Base-by-base conservation (phyloP, 2,888 invertebrate species). In the Mythimna vitellina region DNA sequence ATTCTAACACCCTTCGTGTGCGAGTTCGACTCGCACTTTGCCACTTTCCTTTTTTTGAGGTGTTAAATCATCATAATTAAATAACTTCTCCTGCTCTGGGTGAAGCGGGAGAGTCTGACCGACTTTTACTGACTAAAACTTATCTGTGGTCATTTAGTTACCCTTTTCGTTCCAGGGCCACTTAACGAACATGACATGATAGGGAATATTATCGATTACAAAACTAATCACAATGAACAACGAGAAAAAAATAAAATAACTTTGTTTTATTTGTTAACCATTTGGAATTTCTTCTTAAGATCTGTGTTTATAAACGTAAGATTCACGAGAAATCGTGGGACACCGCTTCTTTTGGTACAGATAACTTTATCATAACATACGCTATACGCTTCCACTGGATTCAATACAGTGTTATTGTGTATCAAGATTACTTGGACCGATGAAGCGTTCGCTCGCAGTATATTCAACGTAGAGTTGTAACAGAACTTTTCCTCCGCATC, bases 391-490 rank as follows among this genome's bases (percentile, higher is more conserved):
- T 66, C 65, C 25, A 65, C 8, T 79, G 71, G 67, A 80, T 75
- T 78, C 66, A 74, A 79, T 82, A 78, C 57, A 46, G 61, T 72
- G 70, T 70, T 77, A 75, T 80, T 73, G 63, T 71, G 66, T 64
- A 84, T 80, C 68, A 72, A 85, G 83, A 85, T 81, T 69, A 80
- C 70, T 65, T 56, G 42, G 62, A 60, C 67, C 79, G 73, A 76
- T 75, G 84, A 78, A 85, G 73, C 77, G 61, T 69, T 64, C 60
- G 65, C 53, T 66, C 71, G 35, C 67, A 78, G 74, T 78, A 66
- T 66, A 66, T 56, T 77, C 73, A 69, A 76, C 75, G 72, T 83
- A 74, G 60, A 1, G 60, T 14, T 58, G 35, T 29, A 17, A 7
- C 17, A 29, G 7, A 12, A 12, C n/a, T 38, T 38, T 7, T 6